Evolutionary conservation across 2,888 invertebrate genomes (phyloP), one percentile per base, ranked within the genome.

Genomic region (Euproctis similis): DNA sequence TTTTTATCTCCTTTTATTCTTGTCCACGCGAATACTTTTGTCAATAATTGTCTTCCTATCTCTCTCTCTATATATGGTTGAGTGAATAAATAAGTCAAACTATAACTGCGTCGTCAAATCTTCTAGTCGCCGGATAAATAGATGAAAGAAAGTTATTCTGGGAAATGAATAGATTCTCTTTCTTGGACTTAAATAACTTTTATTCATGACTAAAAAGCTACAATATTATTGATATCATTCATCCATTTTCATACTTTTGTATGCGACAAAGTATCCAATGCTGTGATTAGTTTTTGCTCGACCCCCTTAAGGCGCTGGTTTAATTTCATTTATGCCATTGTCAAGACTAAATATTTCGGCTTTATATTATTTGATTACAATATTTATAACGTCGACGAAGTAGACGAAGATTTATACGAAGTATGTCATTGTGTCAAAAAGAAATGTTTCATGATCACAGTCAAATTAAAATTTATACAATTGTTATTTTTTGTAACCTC

Each of bases 81-180:
- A n/a, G n/a, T n/a, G n/a, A n/a, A n/a, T n/a, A n/a, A n/a, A n/a
- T n/a, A n/a, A n/a, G n/a, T n/a, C n/a, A n/a, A n/a, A n/a, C n/a
- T n/a, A n/a, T 32, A 41, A 39, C 30, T 36, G 24, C 42, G 48
- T 51, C 48, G 34, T 42, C 48, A 50, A 31, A 33, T 37, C 9
- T 21, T 42, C 30, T 36, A 33, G 48, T 39, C 34, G 39, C 52
- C 49, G 49, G 49, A 49, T 52, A 52, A 38, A 27, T 31, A 42
- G 30, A 52, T 49, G 48, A 52, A 52, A 52, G 36, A 29, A 40
- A 45, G 48, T 40, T 49, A 50, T 52, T 52, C 36, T 46, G 32
- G 36, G 49, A 51, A 42, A 31, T 38, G 39, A 51, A 51, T 51
- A 22, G 32, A 30, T 31, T 30, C 28, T 29, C 26, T 31, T 16